Percentiles rank a stretch among this genome's conserved stretches.
These are phyloP conservation scores for Limosa lapponica DNA, from an alignment of 2,797 vertebrate genomes.

Conservation along the genomic window DNA sequence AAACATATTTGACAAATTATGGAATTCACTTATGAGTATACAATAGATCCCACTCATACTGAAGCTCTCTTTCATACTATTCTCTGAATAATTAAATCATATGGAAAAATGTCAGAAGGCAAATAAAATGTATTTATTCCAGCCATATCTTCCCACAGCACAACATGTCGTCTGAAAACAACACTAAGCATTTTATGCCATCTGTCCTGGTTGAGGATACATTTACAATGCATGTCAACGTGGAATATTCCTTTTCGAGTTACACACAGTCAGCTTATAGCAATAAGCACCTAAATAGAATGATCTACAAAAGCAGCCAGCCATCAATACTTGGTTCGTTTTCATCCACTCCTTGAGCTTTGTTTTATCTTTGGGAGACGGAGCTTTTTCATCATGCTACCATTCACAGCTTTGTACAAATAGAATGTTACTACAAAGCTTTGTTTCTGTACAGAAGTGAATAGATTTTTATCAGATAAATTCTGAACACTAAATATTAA, in stretches of 20 bases:
- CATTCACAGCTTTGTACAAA: slow-evolving; percentile 11
- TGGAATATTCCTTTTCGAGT: slow-evolving; percentile 64
- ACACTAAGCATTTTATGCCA: slow-evolving; percentile 77
- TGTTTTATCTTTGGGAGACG: background rate
- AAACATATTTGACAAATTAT: slow-evolving; percentile 46
- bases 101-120: slow-evolving; percentile 75
- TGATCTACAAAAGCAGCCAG: slow-evolving; percentile 37
- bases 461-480: background rate
- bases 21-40: slow-evolving; percentile 41
- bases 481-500: background rate
- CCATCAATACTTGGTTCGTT: background rate
- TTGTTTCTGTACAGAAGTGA: background rate
- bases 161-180: slow-evolving; percentile 75
- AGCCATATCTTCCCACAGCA: slow-evolving; percentile 75
- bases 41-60: slow-evolving; percentile 50
- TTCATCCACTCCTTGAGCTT: background rate
- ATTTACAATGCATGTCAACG: slow-evolving; percentile 63
- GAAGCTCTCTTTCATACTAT: slow-evolving; percentile 23
- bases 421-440: background rate
- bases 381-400: background rate
- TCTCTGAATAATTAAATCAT: slow-evolving; percentile 74
- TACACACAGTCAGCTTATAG: slow-evolving; percentile 34
- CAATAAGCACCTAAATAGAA: slow-evolving; percentile 38
- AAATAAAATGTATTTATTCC: slow-evolving; percentile 80
- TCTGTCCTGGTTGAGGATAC: slow-evolving; percentile 73